A percentile compares a stretch with the other conserved stretches of the same genome.
Evolutionary conservation across 2,113 vertebrate genomes (phyloP).

Genomic region (Pelecanoides urinatrix): DNA sequence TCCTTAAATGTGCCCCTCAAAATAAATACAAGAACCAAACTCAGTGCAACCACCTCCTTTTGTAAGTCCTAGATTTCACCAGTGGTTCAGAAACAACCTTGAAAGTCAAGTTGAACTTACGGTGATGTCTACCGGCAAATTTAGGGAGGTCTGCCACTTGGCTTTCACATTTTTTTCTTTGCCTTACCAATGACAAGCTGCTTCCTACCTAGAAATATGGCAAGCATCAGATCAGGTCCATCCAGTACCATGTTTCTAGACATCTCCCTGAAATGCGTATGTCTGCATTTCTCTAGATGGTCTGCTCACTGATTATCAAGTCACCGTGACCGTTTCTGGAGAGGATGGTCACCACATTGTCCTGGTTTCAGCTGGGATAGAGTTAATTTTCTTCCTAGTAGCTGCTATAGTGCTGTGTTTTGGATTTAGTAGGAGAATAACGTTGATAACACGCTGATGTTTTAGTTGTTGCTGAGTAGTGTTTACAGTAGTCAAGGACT

Average conservation of each 20-base stretch:
- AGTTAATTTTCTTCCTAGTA: no score
- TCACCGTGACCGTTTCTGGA: neutral
- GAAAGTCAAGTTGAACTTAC: neutral
- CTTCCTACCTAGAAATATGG: neutral
- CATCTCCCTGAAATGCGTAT: rapidly evolving
- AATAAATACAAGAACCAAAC: neutral
- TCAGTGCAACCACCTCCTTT: neutral
- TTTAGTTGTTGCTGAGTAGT: no score
- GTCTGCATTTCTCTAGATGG: neutral
- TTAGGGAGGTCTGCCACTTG: neutral
- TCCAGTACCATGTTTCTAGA: neutral
- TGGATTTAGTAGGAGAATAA: no score
- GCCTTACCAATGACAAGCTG: neutral
- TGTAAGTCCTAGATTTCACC: neutral
- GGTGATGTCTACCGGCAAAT: neutral
- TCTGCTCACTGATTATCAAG: neutral
- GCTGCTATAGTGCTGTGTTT: no score
- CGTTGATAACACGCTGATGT: no score
- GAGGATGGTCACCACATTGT: neutral
- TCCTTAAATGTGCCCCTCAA: neutral
- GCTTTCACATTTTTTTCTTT: neutral
- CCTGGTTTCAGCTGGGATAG: no score
- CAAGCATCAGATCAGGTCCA: neutral
- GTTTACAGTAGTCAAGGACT: no score
- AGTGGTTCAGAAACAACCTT: neutral